Conservation (phyloP, 2,797 vertebrate genomes). For the Protosalanx chinensis region DNA sequence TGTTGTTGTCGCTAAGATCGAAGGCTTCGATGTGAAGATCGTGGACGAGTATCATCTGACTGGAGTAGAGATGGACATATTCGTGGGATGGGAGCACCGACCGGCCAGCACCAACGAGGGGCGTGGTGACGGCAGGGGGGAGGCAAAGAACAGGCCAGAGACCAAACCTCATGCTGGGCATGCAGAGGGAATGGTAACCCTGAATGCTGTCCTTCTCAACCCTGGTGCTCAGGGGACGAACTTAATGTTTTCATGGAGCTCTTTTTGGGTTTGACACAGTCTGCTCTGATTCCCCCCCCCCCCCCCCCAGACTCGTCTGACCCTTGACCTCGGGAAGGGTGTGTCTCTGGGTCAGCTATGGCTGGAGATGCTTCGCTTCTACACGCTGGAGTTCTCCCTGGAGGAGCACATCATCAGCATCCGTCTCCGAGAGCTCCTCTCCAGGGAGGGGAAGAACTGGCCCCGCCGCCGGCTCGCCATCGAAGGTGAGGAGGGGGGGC, state of each 20-base stretch:
- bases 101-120: constrained; percentile 75
- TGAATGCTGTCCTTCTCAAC: too few relatives aligned
- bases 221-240: too few relatives aligned
- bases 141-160: constrained; percentile 76
- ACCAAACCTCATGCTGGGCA: constrained; percentile 70
- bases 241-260: too few relatives aligned
- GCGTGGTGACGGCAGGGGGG: constrained; percentile 79
- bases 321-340: constrained; percentile 69
- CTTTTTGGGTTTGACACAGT: neutral
- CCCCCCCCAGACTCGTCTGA: constrained; percentile 74
- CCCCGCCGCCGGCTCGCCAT: constrained; percentile 94
- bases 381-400: constrained; percentile 96
- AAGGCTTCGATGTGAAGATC: constrained; percentile 88
- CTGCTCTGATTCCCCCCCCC: neutral
- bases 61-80: constrained; percentile 77
- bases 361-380: constrained; percentile 95
- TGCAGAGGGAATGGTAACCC: constrained; percentile 83
- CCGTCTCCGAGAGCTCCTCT: constrained; percentile 85
- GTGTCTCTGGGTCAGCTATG: constrained; percentile 87
- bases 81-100: constrained; percentile 88
- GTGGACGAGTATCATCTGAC: constrained; percentile 93
- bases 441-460: constrained; percentile 95
- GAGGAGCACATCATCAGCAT: constrained; percentile 96
- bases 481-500: constrained; percentile 76
- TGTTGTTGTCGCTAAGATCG: constrained; percentile 72